Conservation (phyloP, 2,888 invertebrate species). For the Bhutanitis thaidina region DNA sequence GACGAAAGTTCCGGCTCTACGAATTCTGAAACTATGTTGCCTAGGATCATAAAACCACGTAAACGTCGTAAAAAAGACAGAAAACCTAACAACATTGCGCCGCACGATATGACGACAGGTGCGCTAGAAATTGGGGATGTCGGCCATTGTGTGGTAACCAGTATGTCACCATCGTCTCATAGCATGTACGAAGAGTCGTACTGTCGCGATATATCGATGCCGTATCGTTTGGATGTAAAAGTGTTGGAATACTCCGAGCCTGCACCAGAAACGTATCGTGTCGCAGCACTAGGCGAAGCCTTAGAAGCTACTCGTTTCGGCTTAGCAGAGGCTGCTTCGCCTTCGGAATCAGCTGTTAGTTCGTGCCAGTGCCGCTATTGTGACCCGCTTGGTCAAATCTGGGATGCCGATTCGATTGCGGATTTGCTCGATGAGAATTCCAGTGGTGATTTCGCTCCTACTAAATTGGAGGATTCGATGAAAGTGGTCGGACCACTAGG, state of each 20-base stretch:
- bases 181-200: slow-evolving; percentile 72
- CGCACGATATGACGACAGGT: slow-evolving; percentile 63
- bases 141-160: slow-evolving; percentile 66
- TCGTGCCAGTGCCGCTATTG: slow-evolving; percentile 88
- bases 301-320: slow-evolving; percentile 72
- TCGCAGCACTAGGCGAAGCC: slow-evolving; percentile 77
- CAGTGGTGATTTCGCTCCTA: slow-evolving; percentile 69
- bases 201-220: slow-evolving; percentile 71
- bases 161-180: slow-evolving; percentile 49
- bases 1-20: slow-evolving; percentile 86
- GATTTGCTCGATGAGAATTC: slow-evolving; percentile 72
- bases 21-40: slow-evolving; percentile 87
- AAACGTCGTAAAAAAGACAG: slow-evolving; percentile 94
- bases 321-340: slow-evolving; percentile 64
- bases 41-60: slow-evolving; percentile 92
- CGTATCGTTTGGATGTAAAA: slow-evolving; percentile 69
- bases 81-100: slow-evolving; percentile 82
- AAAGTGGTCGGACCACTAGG: slow-evolving; percentile 70
- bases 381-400: slow-evolving; percentile 86
- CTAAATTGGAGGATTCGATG: slow-evolving; percentile 74
- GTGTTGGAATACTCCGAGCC: slow-evolving; percentile 65
- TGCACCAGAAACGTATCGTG: slow-evolving; percentile 61
- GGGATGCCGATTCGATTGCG: slow-evolving; percentile 84
- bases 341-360: slow-evolving; percentile 69
- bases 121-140: slow-evolving; percentile 66